Percentiles rank a stretch among this genome's conserved stretches.
phyloP scores from a whole-genome alignment of 2,797 vertebrate genomes.

The Coregonus sp. region DNA sequence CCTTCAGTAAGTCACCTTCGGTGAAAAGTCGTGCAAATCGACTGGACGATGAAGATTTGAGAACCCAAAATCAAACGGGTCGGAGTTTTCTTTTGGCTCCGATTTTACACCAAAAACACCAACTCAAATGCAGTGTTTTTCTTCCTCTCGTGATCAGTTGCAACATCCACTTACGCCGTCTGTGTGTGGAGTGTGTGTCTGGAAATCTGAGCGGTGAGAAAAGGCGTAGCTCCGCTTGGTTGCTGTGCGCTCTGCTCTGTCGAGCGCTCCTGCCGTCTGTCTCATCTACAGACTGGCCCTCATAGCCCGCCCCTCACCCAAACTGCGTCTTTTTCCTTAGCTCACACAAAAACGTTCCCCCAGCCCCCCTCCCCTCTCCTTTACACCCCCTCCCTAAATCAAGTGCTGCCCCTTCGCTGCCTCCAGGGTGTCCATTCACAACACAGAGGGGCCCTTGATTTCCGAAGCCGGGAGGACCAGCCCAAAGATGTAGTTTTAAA shows the following conservation, averaged over 20 bases:
- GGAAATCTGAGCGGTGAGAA: conserved; percentile 39
- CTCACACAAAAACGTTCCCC: conserved; percentile 36
- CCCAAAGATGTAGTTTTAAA: conserved; percentile 57
- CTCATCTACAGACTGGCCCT: conserved; percentile 61
- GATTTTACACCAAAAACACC: conserved; percentile 27
- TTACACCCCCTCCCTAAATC: conserved; percentile 64
- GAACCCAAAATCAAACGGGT: not conserved
- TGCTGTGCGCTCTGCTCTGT: conserved; percentile 43
- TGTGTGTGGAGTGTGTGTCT: conserved; percentile 49
- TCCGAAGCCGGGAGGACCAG: conserved; percentile 18
- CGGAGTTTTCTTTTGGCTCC: not conserved
- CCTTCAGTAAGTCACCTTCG: conserved; percentile 19
- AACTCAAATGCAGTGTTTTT: conserved; percentile 28
- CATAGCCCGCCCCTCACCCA: conserved; percentile 72
- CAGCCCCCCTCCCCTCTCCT: conserved; percentile 13
- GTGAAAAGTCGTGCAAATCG: conserved; percentile 30
- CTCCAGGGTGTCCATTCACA: conserved; percentile 72
- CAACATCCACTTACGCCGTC: conserved; percentile 53
- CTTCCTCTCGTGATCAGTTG: conserved; percentile 46
- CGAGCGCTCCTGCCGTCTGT: conserved; percentile 49
- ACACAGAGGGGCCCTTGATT: conserved; percentile 70
- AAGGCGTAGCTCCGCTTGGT: conserved; percentile 65
- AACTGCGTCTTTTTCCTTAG: conserved; percentile 57
- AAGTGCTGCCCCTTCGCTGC: conserved; percentile 76
- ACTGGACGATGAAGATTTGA: conserved; percentile 11